Conservation (phyloP, 2,113 vertebrate genomes). For the Ailurus styani region DNA sequence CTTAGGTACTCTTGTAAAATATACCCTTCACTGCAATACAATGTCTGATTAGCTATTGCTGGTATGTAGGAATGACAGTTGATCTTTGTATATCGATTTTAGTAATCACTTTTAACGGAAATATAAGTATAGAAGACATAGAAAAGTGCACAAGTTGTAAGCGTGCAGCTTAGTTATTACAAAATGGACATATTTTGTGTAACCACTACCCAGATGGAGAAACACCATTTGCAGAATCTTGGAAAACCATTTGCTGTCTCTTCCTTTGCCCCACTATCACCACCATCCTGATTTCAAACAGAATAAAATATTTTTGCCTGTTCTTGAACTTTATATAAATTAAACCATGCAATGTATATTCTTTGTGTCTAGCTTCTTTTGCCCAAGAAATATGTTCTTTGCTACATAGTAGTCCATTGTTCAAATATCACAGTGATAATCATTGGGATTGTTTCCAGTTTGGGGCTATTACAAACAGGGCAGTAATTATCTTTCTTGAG, state of each 20-base stretch:
- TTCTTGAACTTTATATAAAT: not conserved
- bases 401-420: not conserved
- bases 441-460: not conserved
- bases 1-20: not conserved
- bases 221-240: not conserved
- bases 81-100: slow-evolving; percentile 13
- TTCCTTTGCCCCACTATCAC: not conserved
- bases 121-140: not conserved
- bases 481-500: not conserved
- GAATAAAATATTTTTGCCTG: not conserved
- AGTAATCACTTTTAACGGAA: not conserved
- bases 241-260: not conserved
- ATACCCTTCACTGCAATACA: not conserved
- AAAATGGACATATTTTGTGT: not conserved
- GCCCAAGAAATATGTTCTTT: not conserved
- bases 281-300: not conserved
- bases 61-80: not conserved
- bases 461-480: not conserved
- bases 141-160: not conserved
- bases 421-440: not conserved
- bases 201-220: not conserved
- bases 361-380: not conserved
- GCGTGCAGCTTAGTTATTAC: not conserved
- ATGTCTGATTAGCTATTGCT: not conserved
- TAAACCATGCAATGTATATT: not conserved